Evolutionary conservation across 37 sponge, comb jelly and placozoan species (phyloP).

Genomic region (Theonella swinhoei): DNA sequence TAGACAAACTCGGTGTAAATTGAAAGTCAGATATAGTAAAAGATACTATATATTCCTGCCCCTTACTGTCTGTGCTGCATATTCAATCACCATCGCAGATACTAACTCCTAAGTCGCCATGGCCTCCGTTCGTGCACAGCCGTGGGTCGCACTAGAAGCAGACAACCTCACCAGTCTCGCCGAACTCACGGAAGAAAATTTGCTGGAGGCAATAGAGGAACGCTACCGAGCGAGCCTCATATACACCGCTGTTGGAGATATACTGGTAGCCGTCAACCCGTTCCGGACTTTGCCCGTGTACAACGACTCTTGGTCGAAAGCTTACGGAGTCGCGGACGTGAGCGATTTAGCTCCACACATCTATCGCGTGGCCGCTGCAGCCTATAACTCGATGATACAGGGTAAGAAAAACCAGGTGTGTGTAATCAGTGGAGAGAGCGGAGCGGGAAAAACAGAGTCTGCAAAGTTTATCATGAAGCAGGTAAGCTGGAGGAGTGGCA

Average conservation of each 20-base stretch:
- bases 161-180: slow-evolving; percentile 78
- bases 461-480: slow-evolving; percentile 79
- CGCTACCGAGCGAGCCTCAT: slow-evolving; percentile 57
- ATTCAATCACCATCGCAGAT: no score
- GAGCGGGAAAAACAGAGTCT: slow-evolving; percentile 89
- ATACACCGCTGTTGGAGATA: slow-evolving; percentile 88
- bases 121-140: background rate
- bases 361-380: slow-evolving; percentile 61
- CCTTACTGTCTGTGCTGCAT: no score
- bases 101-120: no score
- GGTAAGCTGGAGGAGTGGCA: slow-evolving; percentile 13
- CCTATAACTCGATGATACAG: slow-evolving; percentile 68
- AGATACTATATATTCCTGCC: no score
- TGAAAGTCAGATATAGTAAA: no score
- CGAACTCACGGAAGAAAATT: slow-evolving; percentile 60
- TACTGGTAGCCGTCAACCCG: slow-evolving; percentile 79
- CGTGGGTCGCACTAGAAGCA: slow-evolving; percentile 36
- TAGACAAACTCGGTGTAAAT: no score
- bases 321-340: slow-evolving; percentile 32
- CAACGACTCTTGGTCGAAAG: slow-evolving; percentile 32
- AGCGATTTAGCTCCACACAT: slow-evolving; percentile 68
- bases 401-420: slow-evolving; percentile 77
- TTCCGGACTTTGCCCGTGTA: slow-evolving; percentile 69
- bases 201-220: slow-evolving; percentile 45
- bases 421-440: slow-evolving; percentile 90